These are phyloP conservation scores for Zaprionus ghesquierei DNA, from an alignment of 1,140 invertebrate species.

Conservation along the genomic window DNA sequence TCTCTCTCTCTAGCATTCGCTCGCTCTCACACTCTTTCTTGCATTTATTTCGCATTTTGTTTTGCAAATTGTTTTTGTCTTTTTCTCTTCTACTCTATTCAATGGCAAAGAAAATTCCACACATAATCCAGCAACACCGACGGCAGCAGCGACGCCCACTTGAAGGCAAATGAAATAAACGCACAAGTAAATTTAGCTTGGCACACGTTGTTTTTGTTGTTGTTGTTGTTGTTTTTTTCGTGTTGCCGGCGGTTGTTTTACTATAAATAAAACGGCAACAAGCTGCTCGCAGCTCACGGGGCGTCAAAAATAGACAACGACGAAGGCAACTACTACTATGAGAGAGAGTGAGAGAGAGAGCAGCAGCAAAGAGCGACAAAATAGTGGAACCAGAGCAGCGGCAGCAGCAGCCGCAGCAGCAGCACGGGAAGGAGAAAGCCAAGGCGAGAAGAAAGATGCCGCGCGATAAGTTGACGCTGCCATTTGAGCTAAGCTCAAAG, in stretches of 20 bases:
- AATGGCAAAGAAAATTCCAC: constrained; percentile 36
- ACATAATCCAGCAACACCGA: constrained; percentile 28
- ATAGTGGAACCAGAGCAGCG: too few relatives aligned
- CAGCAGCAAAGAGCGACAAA: background rate
- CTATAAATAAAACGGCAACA: constrained; percentile 47
- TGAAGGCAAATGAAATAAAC: constrained; percentile 18
- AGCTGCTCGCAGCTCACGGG: constrained; percentile 37
- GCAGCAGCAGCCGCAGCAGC: background rate
- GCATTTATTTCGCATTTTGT: constrained; percentile 11
- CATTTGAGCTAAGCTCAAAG: background rate
- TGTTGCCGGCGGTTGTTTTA: constrained; percentile 37
- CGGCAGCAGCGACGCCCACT: constrained; percentile 34
- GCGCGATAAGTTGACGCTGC: background rate
- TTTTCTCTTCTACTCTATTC: constrained; percentile 19
- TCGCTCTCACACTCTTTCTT: too few relatives aligned
- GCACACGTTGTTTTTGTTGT: constrained; percentile 19
- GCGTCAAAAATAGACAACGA: constrained; percentile 39
- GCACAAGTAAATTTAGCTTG: constrained; percentile 30
- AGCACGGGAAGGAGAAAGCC: background rate
- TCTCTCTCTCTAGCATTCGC: too few relatives aligned
- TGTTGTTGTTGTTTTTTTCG: constrained; percentile 5
- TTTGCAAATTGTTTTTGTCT: constrained; percentile 24
- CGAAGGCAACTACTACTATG: constrained; percentile 14
- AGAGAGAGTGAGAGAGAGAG: background rate
- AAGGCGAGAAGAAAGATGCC: background rate